These are phyloP conservation scores for Junco hyemalis DNA, from an alignment of 2,113 vertebrate species.

Conservation along the genomic window DNA sequence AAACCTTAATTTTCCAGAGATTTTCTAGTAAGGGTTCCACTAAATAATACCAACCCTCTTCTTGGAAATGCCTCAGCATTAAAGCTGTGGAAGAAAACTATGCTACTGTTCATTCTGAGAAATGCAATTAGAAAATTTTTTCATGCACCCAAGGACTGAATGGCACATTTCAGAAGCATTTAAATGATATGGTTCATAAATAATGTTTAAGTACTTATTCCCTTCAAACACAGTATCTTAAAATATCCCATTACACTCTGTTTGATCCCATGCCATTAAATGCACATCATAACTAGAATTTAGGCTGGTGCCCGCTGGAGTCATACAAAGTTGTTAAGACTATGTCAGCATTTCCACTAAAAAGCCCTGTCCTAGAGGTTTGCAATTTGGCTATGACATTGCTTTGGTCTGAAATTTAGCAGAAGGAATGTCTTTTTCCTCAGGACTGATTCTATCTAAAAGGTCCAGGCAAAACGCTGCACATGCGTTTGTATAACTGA, in stretches of 20 bases:
- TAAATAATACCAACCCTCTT: neutral
- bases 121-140: neutral
- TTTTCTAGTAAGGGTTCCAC: neutral
- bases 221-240: slow-evolving; percentile 30
- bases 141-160: neutral
- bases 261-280: slow-evolving; percentile 30
- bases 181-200: slow-evolving; percentile 35
- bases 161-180: slow-evolving; percentile 9
- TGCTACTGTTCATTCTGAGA: neutral
- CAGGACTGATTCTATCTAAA: neutral
- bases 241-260: neutral
- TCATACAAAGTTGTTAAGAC: neutral
- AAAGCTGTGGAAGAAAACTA: neutral
- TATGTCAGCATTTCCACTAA: slow-evolving; percentile 26
- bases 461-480: neutral
- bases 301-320: neutral
- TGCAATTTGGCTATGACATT: neutral
- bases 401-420: slow-evolving; percentile 29
- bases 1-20: neutral
- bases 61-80: neutral
- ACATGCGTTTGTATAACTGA: neutral
- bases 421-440: neutral
- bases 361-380: neutral
- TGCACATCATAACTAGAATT: neutral
- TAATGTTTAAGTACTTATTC: neutral